Evolutionary conservation across 2,888 invertebrate genomes (phyloP).

Genomic region (Dendrolimus houi): DNA sequence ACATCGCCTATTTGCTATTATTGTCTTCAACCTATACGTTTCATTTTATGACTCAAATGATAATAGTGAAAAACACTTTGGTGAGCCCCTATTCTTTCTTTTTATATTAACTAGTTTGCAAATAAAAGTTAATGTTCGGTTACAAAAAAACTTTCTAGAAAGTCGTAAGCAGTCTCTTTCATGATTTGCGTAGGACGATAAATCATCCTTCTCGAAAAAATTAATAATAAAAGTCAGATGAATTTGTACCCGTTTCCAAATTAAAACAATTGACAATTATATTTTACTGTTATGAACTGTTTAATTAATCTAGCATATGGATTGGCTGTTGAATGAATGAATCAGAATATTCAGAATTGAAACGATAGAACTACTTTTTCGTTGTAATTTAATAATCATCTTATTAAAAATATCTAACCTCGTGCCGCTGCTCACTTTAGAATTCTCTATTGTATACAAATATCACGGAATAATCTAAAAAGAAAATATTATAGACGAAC

Average conservation of each 20-base stretch:
- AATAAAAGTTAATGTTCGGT: background rate
- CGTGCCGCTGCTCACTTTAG: too few species aligned
- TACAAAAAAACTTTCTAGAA: background rate
- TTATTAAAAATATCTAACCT: too few species aligned
- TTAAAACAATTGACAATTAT: background rate
- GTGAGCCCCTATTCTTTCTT: background rate
- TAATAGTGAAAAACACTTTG: background rate
- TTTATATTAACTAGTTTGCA: background rate
- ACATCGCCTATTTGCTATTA: slow-evolving; percentile 14
- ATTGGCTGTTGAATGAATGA: too few species aligned
- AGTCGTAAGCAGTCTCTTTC: background rate
- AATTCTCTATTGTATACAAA: too few species aligned
- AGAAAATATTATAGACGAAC: background rate
- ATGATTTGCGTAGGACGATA: background rate
- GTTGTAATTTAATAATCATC: too few species aligned
- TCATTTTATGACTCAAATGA: background rate
- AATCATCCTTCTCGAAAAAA: background rate
- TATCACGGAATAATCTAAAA: background rate
- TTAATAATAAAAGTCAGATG: background rate
- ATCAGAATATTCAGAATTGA: too few species aligned
- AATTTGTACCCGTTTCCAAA: background rate
- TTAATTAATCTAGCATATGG: background rate
- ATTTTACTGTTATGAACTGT: background rate
- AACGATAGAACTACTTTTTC: too few species aligned
- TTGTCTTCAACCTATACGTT: background rate